phyloP scores from a whole-genome alignment of 2,797 vertebrate species.

The Acanthurus leucopareius region DNA sequence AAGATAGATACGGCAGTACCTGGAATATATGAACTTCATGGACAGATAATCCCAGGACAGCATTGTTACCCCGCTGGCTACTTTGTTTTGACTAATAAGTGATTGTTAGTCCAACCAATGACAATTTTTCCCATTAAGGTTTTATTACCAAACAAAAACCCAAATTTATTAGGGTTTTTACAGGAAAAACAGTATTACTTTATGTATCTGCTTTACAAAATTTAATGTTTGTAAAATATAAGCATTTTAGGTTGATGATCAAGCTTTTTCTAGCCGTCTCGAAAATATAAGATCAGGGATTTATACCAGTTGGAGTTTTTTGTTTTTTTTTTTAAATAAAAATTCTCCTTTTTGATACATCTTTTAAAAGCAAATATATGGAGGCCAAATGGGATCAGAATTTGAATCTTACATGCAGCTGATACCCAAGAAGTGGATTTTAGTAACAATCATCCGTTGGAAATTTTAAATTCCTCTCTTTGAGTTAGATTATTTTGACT shows the following conservation, averaged over 20 bases:
- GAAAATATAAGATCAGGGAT: neutral
- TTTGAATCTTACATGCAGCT: no score
- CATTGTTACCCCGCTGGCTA: neutral
- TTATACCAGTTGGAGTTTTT: neutral
- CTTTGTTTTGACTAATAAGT: conserved; percentile 13
- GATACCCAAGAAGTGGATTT: no score
- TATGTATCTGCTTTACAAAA: neutral
- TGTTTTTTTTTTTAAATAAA: neutral
- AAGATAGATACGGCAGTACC: neutral
- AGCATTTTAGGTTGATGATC: conserved; percentile 2
- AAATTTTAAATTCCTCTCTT: no score
- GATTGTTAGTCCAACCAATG: neutral
- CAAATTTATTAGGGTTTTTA: neutral
- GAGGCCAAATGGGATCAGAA: neutral
- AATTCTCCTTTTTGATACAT: neutral
- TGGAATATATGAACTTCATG: conserved; percentile 12
- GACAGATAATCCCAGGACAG: neutral
- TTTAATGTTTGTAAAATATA: neutral
- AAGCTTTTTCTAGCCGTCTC: no score
- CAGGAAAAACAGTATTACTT: neutral
- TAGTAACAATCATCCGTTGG: no score
- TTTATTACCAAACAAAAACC: neutral
- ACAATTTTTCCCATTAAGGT: neutral
- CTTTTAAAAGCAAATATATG: neutral
- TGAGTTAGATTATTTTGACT: no score